Conservation (phyloP, 2,113 vertebrate genomes). For the Hassar affinis region DNA sequence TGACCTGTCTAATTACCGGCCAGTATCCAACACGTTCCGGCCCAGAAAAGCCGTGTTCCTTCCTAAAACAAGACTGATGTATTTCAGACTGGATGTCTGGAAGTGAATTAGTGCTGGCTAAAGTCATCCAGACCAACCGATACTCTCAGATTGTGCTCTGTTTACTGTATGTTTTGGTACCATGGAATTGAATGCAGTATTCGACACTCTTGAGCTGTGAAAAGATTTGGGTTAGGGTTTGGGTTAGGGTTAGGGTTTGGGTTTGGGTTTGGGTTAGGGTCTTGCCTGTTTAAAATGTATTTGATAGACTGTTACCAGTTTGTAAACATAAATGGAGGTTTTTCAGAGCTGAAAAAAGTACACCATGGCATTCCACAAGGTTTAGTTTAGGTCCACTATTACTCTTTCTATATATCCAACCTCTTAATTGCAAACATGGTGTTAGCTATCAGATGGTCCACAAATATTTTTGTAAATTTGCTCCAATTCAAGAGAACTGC, state of each 20-base stretch:
- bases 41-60: not conserved
- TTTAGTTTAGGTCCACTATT: not conserved
- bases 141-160: not conserved
- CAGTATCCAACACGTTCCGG: no score
- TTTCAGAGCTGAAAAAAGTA: not conserved
- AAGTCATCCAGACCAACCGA: not conserved
- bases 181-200: not conserved
- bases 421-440: not conserved
- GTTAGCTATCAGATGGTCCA: not conserved
- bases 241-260: not conserved
- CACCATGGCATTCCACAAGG: not conserved
- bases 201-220: not conserved
- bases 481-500: not conserved
- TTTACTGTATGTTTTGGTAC: not conserved
- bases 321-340: not conserved
- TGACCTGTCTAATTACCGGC: not conserved
- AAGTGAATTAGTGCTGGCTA: not conserved
- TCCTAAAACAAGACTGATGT: not conserved
- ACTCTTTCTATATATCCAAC: not conserved
- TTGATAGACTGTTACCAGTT: not conserved
- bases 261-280: not conserved
- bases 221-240: not conserved
- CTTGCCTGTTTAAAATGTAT: not conserved
- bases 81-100: not conserved
- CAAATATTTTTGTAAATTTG: not conserved